These are phyloP conservation scores for Tretioscincus oriximinensis DNA, from an alignment of 2,113 vertebrate species.

Conservation along the genomic window DNA sequence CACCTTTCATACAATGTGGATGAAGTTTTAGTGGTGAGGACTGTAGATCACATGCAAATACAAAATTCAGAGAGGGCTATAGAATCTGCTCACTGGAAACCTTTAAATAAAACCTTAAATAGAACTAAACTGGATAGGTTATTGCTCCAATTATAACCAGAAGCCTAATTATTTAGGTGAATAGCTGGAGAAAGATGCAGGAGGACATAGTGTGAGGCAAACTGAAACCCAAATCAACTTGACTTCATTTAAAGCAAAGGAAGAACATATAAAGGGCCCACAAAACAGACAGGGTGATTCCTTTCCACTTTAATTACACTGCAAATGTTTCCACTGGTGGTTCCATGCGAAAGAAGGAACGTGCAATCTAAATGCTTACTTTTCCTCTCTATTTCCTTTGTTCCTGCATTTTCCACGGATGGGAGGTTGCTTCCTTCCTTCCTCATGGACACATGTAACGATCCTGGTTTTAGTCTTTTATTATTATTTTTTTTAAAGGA, in stretches of 20 bases:
- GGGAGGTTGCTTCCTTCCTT: constrained; percentile 8
- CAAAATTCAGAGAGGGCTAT: too few species aligned
- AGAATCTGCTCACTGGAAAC: too few species aligned
- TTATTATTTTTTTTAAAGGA: background rate
- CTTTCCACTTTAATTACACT: background rate
- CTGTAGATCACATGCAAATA: too few species aligned
- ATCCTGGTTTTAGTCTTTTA: background rate
- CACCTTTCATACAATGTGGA: too few species aligned
- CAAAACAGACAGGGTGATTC: background rate
- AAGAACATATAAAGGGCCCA: background rate
- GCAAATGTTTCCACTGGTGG: background rate
- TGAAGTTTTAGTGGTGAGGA: too few species aligned
- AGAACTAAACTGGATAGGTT: too few species aligned
- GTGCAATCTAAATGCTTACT: background rate
- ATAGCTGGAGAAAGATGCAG: too few species aligned
- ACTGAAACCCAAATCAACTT: background rate
- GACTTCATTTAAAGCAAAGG: background rate
- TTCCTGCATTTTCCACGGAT: background rate
- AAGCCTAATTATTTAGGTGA: background rate
- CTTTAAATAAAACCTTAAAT: too few species aligned
- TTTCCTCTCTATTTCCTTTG: background rate
- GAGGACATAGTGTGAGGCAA: background rate
- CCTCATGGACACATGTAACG: background rate
- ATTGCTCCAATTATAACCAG: background rate
- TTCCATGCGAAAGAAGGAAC: background rate